Conservation (phyloP, 2,113 vertebrate genomes). For the Poeciliopsis turrubarensis region DNA sequence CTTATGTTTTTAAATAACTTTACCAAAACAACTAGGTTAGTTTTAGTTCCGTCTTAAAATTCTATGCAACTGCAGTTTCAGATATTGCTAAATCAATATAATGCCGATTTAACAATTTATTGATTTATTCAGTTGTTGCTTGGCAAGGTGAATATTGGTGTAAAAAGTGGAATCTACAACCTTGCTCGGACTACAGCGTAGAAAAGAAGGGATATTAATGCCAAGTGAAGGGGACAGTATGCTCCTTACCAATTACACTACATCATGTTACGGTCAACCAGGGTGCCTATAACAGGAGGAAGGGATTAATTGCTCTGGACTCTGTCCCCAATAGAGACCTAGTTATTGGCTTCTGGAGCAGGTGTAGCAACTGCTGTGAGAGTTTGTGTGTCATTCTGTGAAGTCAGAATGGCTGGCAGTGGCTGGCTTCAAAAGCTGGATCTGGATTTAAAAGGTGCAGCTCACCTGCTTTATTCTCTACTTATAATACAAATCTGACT, state of each 20-base stretch:
- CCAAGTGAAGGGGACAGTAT: conserved; percentile 94
- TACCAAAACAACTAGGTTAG: too few species aligned
- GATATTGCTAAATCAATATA: too few species aligned
- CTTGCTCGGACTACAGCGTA: conserved; percentile 87
- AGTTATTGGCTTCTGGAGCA: conserved; percentile 99
- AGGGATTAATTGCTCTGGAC: conserved; percentile 99
- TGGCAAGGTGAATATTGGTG: conserved; percentile 52
- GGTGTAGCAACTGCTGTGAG: conserved; percentile 96
- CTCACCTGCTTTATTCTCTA: too few species aligned
- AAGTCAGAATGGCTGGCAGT: conserved; percentile 85
- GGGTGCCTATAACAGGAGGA: conserved; percentile 95
- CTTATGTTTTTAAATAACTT: too few species aligned
- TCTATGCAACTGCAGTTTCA: too few species aligned
- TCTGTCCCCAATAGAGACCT: conserved; percentile 96
- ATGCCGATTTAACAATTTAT: too few species aligned
- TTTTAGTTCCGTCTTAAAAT: too few species aligned
- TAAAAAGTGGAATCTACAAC: conserved; percentile 71
- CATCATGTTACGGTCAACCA: conserved; percentile 92
- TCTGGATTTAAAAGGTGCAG: not conserved
- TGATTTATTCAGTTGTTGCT: too few species aligned
- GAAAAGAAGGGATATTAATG: conserved; percentile 98
- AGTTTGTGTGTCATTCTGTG: conserved; percentile 99
- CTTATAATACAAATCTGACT: too few species aligned
- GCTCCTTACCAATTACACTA: conserved; percentile 97
- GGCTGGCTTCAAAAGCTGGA: conserved; percentile 42